phyloP scores from a whole-genome alignment of 1,140 invertebrate species.

The Matsumurasca onukii region DNA sequence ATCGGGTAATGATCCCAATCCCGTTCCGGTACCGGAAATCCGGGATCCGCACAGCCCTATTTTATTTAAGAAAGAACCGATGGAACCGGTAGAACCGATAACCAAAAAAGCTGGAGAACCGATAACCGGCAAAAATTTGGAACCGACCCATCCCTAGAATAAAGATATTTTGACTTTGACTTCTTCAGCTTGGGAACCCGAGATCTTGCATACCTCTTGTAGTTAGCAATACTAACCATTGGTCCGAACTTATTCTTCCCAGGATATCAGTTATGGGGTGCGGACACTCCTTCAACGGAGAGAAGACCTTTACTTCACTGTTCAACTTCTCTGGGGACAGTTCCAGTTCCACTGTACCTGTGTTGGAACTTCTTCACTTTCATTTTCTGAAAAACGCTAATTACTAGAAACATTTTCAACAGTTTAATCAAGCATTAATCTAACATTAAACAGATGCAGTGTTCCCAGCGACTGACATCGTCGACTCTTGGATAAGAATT shows the following conservation, averaged over 20 bases:
- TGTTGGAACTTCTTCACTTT: slow-evolving; percentile 4
- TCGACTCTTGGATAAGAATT: neutral
- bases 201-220: neutral
- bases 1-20: too few species aligned
- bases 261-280: neutral
- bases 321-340: neutral
- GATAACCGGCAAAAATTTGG: neutral
- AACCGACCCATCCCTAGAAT: neutral
- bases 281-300: slow-evolving; percentile 4
- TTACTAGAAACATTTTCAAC: neutral
- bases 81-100: neutral
- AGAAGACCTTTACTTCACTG: neutral
- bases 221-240: neutral
- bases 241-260: neutral
- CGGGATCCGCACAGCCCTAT: neutral
- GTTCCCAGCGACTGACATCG: neutral
- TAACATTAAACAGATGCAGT: neutral
- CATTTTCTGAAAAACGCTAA: neutral
- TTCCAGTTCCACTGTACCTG: neutral
- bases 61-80: neutral
- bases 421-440: neutral
- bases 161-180: neutral
- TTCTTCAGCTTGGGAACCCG: neutral
- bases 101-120: neutral
- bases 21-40: too few species aligned